Evolutionary conservation across 1,140 invertebrate genomes (phyloP), one percentile per base, ranked within the genome.

Genomic region (Pygmarrhopalites habei): DNA sequence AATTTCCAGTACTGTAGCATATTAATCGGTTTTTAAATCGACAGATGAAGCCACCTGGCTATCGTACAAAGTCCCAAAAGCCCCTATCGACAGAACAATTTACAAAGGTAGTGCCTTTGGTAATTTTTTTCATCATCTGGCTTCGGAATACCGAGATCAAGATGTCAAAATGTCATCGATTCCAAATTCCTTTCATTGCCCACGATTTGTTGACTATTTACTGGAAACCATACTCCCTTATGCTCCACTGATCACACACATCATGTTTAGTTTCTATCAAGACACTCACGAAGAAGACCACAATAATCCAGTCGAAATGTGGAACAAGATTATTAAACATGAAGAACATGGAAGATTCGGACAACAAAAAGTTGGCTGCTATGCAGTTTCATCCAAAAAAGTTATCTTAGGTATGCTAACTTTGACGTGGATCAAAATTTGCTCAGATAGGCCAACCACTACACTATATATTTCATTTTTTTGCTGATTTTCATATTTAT

Each of bases 211-310:
- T 28, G 74, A 78, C 14, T 76, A 79, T 52, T 71, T 81, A 32
- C 63, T 75, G 14, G 79, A 79, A 10, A 39, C 35, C 7, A 17
- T 39, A 39, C 35, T 39, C 10, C 35, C 35, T 7, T 39, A 39
- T 43, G 83, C 83, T 17, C 77, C 76, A 30, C 77, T 89, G 43
- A 83, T 89, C 77, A 85, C n/a, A n/a, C n/a, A n/a, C n/a, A n/a
- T n/a, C n/a, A n/a, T n/a, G n/a, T n/a, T n/a, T n/a, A n/a, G n/a
- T 86, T 72, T 77, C 90, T 57, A 84, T 82, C 72, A 12, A 14
- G 46, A 49, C 19, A 14, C 23, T 49, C 46, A 67, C 76, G 14
- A 75, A 73, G 30, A 10, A 26, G 14, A n/a, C 14, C 14, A 30
- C 14, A 21, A n/a, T n/a, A n/a, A n/a, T n/a, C n/a, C n/a, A n/a